Evolutionary conservation across 37 sponge, comb jelly and placozoan species (phyloP).

Genomic region (Aplysina aerophoba): DNA sequence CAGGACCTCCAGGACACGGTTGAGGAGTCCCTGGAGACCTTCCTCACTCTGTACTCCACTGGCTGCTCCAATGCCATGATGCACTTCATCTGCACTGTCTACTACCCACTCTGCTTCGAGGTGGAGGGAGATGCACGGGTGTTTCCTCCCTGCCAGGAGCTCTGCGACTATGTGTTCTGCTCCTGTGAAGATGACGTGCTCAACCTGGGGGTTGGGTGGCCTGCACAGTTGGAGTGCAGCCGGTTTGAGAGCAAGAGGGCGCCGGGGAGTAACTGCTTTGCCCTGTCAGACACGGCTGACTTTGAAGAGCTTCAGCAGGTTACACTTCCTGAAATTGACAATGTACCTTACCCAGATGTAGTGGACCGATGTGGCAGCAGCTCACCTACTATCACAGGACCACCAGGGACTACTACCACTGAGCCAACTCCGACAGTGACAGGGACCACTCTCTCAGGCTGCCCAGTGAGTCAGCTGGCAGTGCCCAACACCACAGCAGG

Average conservation of each 20-base stretch:
- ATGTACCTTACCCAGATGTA: neutral
- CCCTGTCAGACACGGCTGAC: neutral
- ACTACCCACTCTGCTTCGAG: slow-evolving; percentile 67
- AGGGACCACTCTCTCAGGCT: neutral
- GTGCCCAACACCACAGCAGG: neutral
- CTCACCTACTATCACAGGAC: neutral
- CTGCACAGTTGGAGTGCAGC: slow-evolving; percentile 59
- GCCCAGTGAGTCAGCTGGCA: neutral
- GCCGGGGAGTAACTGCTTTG: neutral
- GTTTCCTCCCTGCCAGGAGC: slow-evolving; percentile 55
- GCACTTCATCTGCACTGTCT: slow-evolving; percentile 71
- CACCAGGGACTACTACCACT: too few species aligned
- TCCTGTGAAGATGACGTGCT: slow-evolving; percentile 3
- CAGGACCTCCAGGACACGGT: neutral
- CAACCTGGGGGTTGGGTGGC: slow-evolving; percentile 48
- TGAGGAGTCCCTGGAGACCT: slow-evolving; percentile 11
- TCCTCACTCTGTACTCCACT: slow-evolving; percentile 3
- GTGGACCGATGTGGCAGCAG: neutral
- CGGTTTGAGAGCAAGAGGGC: neutral
- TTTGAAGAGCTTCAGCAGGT: neutral
- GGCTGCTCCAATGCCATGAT: slow-evolving; percentile 77
- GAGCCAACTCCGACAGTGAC: too few species aligned
- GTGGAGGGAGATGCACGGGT: neutral
- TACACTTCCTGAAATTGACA: neutral
- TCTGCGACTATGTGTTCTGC: slow-evolving; percentile 58